phyloP scores from a whole-genome alignment of 2,113 vertebrate genomes.

The Halcyon malimbica region DNA sequence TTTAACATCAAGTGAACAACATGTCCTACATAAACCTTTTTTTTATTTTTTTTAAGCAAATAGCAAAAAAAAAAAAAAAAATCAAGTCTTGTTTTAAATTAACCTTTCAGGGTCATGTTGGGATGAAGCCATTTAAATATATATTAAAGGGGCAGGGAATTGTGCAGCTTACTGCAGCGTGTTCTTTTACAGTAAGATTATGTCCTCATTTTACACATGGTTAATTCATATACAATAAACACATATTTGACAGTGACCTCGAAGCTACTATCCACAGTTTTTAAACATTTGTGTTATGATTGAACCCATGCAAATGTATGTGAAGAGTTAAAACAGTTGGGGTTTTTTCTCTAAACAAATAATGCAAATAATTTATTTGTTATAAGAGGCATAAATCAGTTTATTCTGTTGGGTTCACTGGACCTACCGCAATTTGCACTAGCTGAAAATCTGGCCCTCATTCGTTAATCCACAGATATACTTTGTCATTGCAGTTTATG shows the following conservation, averaged over 20 bases:
- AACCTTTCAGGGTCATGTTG: slow-evolving; percentile 54
- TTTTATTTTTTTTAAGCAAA: slow-evolving; percentile 11
- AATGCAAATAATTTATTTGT: slow-evolving; percentile 5
- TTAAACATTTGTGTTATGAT: neutral
- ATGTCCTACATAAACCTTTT: slow-evolving; percentile 45
- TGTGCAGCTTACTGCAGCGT: neutral
- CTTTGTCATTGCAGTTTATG: slow-evolving; percentile 48
- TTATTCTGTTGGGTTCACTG: slow-evolving; percentile 8
- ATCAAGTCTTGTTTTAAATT: slow-evolving; percentile 28
- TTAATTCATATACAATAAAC: neutral
- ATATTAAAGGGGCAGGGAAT: slow-evolving; percentile 5
- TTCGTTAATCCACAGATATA: slow-evolving; percentile 62
- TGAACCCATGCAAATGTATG: neutral
- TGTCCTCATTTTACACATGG: slow-evolving; percentile 18
- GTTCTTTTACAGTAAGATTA: neutral
- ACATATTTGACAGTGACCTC: slow-evolving; percentile 18
- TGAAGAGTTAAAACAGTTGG: neutral
- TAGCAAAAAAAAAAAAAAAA: neutral
- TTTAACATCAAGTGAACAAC: slow-evolving; percentile 64
- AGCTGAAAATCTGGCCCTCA: slow-evolving; percentile 41
- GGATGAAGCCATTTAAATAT: slow-evolving; percentile 25
- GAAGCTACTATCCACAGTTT: neutral
- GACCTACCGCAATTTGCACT: slow-evolving; percentile 48
- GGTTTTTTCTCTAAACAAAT: neutral
- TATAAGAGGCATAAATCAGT: slow-evolving; percentile 9